Evolutionary conservation across 2,113 vertebrate species (phyloP), one percentile per base, ranked within the genome.

Genomic region (Calidris pugnax): DNA sequence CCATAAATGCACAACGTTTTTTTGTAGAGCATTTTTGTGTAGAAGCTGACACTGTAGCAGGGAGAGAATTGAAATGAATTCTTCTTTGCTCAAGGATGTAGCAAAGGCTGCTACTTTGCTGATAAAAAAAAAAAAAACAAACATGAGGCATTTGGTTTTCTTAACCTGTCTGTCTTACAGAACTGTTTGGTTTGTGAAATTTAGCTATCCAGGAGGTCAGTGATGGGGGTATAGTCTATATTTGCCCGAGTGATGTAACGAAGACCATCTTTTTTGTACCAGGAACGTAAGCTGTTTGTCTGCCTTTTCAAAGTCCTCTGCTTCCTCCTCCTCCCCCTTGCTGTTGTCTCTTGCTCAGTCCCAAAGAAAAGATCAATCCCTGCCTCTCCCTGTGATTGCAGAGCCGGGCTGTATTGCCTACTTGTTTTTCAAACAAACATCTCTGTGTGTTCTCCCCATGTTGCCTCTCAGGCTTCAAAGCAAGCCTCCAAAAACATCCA

Each of bases 381-480:
- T 47, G 41, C 59, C 67, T 85, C 41, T 77, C 71, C 43, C n/a
- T 39, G 21, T 63, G 71, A 33, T 41, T 17, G 16, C 5, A 12
- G 72, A 80, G 63, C 67, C 78, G 50, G 26, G 32, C 55, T 83
- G 33, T 72, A 45, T 68, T 50, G 30, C 74, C 50, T 79, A 2
- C 62, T 83, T 91, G 67, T 83, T 90, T 93, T 85, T 95, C 87
- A 88, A 74, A 73, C 62, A 87, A 88, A 32, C 48, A 32, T 48
- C 39, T 87, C 56, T 75, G 10, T 87, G 27, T 71, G 19, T 94
- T 90, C 79, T 91, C 56, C 7, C 53, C 26, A 17, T 71, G 85
- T 73, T 94, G 71, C 45, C 78, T 68, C 48, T 93, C 50, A 39
- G 77, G 71, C 67, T 95, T 95, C 78, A 94, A 90, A 96, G 89